phyloP scores from a whole-genome alignment of 2,113 vertebrate genomes.

The Phainopepla nitens region DNA sequence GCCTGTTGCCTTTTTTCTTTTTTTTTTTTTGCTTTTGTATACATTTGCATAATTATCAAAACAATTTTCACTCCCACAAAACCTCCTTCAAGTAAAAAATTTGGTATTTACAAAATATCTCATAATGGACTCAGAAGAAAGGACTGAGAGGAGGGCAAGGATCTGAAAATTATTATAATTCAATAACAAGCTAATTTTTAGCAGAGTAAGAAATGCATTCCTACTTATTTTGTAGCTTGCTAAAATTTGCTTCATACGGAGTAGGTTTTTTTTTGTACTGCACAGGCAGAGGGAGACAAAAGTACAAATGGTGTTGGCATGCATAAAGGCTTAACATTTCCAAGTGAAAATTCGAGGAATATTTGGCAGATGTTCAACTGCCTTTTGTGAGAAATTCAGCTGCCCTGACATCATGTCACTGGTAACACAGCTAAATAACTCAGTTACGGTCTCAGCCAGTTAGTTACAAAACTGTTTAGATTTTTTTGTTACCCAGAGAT shows the following conservation, averaged over 20 bases:
- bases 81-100: background rate
- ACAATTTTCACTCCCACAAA: background rate
- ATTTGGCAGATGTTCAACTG: background rate
- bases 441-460: background rate
- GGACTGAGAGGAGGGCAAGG: background rate
- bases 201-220: background rate
- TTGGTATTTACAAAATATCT: background rate
- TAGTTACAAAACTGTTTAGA: background rate
- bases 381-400: constrained; percentile 11
- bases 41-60: background rate
- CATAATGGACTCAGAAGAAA: background rate
- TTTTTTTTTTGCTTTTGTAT: background rate
- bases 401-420: background rate
- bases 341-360: background rate
- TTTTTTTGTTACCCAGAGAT: background rate
- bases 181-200: background rate
- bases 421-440: background rate
- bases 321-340: background rate
- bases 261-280: background rate
- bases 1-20: background rate
- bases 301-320: background rate
- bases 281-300: background rate
- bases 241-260: background rate
- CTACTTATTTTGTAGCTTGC: background rate
- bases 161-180: background rate